Evolutionary conservation across 2,888 invertebrate genomes (phyloP).

Genomic region (Agriopis leucophaearia): DNA sequence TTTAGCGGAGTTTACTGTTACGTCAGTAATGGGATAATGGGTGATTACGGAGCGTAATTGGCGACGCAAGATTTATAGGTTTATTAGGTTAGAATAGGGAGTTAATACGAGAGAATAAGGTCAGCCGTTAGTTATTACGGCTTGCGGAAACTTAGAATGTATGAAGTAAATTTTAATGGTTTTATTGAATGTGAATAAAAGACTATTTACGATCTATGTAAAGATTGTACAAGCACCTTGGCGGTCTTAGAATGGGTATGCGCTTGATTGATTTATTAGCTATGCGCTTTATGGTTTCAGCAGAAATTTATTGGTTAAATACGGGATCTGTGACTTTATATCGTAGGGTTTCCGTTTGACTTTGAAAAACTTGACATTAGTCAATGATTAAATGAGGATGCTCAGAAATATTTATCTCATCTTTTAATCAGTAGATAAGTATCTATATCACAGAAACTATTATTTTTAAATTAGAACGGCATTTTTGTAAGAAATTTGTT

Average conservation of each 20-base stretch:
- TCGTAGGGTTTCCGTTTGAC: too few relatives aligned
- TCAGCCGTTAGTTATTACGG: constrained; percentile 12
- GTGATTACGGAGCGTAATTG: constrained; percentile 12
- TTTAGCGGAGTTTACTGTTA: constrained; percentile 5
- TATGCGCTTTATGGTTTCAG: background rate
- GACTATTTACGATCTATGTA: background rate
- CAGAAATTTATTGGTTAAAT: too few relatives aligned
- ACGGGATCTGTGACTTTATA: too few relatives aligned
- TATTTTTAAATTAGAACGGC: too few relatives aligned
- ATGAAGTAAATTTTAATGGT: background rate
- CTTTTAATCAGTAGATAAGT: too few relatives aligned
- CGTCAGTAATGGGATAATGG: constrained; percentile 7
- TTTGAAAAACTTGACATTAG: too few relatives aligned
- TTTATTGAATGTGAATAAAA: background rate
- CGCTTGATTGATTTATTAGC: background rate
- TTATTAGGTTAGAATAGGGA: constrained; percentile 21
- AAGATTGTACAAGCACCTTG: background rate
- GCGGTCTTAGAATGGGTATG: background rate
- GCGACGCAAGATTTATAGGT: constrained; percentile 13
- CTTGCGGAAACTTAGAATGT: background rate
- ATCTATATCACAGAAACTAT: too few relatives aligned
- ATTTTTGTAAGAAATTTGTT: too few relatives aligned
- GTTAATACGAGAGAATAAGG: constrained; percentile 10
- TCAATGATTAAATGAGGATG: too few relatives aligned
- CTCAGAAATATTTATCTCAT: too few relatives aligned